Conservation (phyloP, 23 tunicate genomes). For the Botrylloides violaceus region DNA sequence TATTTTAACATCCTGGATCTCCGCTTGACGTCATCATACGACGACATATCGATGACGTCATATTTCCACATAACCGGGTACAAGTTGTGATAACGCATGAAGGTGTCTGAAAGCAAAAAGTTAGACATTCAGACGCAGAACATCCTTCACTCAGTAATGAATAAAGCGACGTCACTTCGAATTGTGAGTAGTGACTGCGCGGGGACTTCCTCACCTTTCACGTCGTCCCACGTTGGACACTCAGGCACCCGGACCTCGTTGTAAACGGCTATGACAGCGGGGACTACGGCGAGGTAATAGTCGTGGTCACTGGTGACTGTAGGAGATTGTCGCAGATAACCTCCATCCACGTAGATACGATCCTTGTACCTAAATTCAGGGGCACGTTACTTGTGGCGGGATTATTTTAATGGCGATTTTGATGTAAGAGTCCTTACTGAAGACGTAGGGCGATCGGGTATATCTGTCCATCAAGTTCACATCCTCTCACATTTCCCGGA, state of each 20-base stretch:
- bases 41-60: constrained; percentile 42
- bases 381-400: too few relatives aligned
- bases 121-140: background rate
- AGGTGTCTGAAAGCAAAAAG: constrained; percentile 21
- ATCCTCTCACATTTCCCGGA: constrained; percentile 40
- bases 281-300: constrained; percentile 1
- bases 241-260: constrained; percentile 1
- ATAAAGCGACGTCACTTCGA: background rate
- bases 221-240: constrained; percentile 32
- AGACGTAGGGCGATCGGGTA: constrained; percentile 15
- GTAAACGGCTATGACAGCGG: constrained; percentile 12
- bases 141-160: background rate
- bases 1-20: constrained; percentile 19
- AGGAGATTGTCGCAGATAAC: background rate
- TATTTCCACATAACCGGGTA: constrained; percentile 52
- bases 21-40: constrained; percentile 31
- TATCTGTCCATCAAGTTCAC: constrained; percentile 51
- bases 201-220: constrained; percentile 8
- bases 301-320: background rate
- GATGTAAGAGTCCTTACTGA: background rate
- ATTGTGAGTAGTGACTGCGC: background rate
- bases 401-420: too few relatives aligned
- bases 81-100: constrained; percentile 41
- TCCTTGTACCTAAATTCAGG: constrained; percentile 8
- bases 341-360: background rate